Evolutionary conservation across 1,140 invertebrate species (phyloP).

Genomic region (Sarcophaga peregrina): DNA sequence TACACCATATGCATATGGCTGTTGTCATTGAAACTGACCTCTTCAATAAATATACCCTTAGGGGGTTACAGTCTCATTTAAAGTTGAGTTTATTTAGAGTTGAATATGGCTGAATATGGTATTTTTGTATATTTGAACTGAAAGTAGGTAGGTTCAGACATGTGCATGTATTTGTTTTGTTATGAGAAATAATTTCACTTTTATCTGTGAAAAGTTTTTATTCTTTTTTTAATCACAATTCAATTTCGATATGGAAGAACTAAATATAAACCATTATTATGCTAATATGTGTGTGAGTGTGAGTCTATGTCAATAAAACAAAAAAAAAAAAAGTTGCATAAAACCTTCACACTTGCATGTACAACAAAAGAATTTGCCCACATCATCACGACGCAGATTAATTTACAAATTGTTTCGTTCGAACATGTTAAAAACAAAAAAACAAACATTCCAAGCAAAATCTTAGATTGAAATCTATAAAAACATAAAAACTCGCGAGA

Average conservation of each 20-base stretch:
- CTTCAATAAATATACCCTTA: too few relatives aligned
- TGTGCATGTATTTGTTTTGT: too few relatives aligned
- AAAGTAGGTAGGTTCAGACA: too few relatives aligned
- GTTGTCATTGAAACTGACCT: too few relatives aligned
- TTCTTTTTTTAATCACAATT: background rate
- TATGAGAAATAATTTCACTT: background rate
- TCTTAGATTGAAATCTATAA: too few relatives aligned
- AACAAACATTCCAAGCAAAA: background rate
- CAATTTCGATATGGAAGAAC: constrained; percentile 2
- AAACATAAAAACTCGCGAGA: too few relatives aligned
- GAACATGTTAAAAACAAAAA: background rate
- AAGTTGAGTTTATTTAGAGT: too few relatives aligned
- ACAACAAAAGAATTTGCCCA: constrained; percentile 1
- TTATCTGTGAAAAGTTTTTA: background rate
- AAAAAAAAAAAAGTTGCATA: background rate
- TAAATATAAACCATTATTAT: background rate
- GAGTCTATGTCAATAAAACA: constrained; percentile 6
- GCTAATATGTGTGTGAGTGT: background rate
- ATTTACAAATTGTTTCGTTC: background rate
- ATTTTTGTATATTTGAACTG: too few relatives aligned
- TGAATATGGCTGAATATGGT: too few relatives aligned
- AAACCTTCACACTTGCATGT: background rate
- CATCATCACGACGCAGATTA: background rate
- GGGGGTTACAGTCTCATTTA: too few relatives aligned
- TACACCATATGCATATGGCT: too few relatives aligned